Base-by-base conservation (phyloP, 2,797 vertebrate genomes). In the Aulostomus chinensis region DNA sequence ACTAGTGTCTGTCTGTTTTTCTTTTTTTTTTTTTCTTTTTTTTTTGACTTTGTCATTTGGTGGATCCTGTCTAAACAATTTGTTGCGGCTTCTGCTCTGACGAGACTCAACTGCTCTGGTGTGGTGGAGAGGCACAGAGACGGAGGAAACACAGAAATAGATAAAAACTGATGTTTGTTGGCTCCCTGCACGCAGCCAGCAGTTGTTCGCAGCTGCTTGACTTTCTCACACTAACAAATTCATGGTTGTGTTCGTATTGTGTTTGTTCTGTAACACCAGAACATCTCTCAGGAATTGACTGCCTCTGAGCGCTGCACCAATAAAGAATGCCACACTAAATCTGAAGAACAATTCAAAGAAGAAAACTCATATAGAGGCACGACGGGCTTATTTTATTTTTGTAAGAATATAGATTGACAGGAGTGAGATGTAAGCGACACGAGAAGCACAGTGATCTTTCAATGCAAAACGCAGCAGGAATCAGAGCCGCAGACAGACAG, bases 191-290 rank as follows among this genome's bases (percentile, higher is more conserved):
- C 20, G 32, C 29, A 50, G 51, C 26, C 16, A 24, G 25, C 37
- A 50, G 48, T 29, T 8, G 9, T 55, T 73, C 63, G 51, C 66
- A 68, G 42, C 52, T 35, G 24, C 60, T 59, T 52, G 46, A 62
- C 55, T 68, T 47, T 52, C 16, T 49, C 48, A 35, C 36, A 43
- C 30, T 73, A 66, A 61, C 54, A 55, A 33, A 48, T 3, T 1
- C 7, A 2, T 17, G 18, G 1, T n/a, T n/a, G n/a, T n/a, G n/a
- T n/a, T n/a, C 20, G 6, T 2, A 10, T 29, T 46, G 43, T 68
- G 69, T 64, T 39, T 54, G 32, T 61, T 31, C 22, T 9, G 41
- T 26, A 76, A 59, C 47, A 39, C 18, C 13, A 1, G 3, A 45
- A 16, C 28, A 9, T 56, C 48, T 46, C 35, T 0, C 1, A 34